Conservation (phyloP, 2,888 invertebrate genomes). For the Drosophila planitibia region DNA sequence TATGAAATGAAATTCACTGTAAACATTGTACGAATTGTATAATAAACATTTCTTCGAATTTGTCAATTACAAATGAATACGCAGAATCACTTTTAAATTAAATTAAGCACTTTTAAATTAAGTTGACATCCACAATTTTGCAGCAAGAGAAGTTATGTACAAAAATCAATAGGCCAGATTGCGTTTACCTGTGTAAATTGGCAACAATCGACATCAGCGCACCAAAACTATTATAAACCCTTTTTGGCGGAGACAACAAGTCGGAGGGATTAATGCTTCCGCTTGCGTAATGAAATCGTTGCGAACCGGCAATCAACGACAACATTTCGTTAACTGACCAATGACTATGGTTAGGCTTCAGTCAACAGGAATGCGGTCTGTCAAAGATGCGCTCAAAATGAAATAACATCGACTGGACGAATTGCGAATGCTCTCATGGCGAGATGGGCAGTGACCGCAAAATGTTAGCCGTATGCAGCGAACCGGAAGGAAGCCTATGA, state of each 20-base stretch:
- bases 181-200: constrained; percentile 2
- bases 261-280: constrained; percentile 34
- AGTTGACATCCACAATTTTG: not conserved
- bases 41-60: constrained; percentile 24
- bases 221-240: constrained; percentile 11
- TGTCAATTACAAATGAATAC: constrained; percentile 8
- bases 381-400: constrained; percentile 52
- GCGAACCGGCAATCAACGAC: constrained; percentile 31
- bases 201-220: not conserved
- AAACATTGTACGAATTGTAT: constrained; percentile 24
- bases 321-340: constrained; percentile 27
- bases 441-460: constrained; percentile 47
- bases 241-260: not conserved
- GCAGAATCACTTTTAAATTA: not conserved
- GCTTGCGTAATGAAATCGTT: constrained; percentile 43
- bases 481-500: constrained; percentile 72
- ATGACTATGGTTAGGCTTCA: constrained; percentile 18
- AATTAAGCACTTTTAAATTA: not conserved
- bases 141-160: too few relatives aligned
- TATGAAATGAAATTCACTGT: constrained; percentile 36
- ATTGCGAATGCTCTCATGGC: constrained; percentile 53
- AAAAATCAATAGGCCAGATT: not conserved
- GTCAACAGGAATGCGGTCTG: constrained; percentile 38
- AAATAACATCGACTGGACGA: constrained; percentile 47
- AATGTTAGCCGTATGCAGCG: constrained; percentile 70